These are phyloP conservation scores for Cyprinella venusta DNA, from an alignment of 2,797 vertebrate species.

Conservation along the genomic window DNA sequence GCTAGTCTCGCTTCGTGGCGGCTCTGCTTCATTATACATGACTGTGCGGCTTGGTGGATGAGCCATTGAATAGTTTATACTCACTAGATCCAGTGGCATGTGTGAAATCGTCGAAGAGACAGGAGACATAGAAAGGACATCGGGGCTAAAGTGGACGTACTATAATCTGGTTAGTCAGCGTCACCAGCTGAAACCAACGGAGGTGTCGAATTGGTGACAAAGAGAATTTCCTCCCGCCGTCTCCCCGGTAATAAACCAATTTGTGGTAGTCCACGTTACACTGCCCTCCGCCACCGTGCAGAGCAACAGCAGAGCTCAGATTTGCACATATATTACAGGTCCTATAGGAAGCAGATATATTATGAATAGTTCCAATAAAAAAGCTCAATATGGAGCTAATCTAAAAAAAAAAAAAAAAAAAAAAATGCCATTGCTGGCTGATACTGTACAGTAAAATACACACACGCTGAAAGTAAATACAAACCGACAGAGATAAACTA, in stretches of 20 bases:
- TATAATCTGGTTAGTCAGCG: constrained; percentile 52
- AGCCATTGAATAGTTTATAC: constrained; percentile 41
- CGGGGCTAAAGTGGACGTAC: constrained; percentile 49
- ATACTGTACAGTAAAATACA: constrained; percentile 12
- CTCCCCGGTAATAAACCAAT: constrained; percentile 27
- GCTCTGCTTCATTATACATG: constrained; percentile 45
- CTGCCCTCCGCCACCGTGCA: neutral
- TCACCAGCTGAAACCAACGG: constrained; percentile 34
- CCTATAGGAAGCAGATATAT: neutral
- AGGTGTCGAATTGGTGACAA: constrained; percentile 49
- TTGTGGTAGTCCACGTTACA: constrained; percentile 30
- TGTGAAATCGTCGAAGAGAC: constrained; percentile 24
- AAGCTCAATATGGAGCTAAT: neutral
- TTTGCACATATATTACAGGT: neutral
- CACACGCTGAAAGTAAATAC: constrained; percentile 28
- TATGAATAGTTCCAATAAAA: neutral
- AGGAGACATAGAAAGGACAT: constrained; percentile 15
- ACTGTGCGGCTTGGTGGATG: constrained; percentile 21
- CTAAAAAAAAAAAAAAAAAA: neutral
- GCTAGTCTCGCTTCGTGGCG: constrained; percentile 20
- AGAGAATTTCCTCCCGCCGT: constrained; percentile 30
- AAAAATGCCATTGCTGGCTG: neutral
- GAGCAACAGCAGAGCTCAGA: neutral
- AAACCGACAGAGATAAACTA: constrained; percentile 32
- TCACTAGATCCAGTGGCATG: constrained; percentile 9